Base-by-base conservation (phyloP, 2,113 vertebrate species). In the Pseudolaguvia tuberculata region DNA sequence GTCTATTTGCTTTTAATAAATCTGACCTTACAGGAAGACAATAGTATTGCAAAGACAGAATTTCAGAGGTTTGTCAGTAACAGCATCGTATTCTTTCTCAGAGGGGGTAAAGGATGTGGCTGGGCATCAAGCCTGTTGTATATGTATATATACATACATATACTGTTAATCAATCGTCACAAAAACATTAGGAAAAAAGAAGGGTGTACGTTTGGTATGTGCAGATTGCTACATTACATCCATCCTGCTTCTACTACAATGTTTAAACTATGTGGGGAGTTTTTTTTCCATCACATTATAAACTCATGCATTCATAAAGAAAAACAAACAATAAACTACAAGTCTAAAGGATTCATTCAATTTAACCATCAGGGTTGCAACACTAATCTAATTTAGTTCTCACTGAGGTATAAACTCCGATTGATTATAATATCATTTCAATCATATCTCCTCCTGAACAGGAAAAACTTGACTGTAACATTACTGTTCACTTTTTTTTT, bases 21-120 rank as follows among this genome's bases (percentile, higher is more conserved):
- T 87, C 79, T 75, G 76, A 87, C 80, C 35, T 84, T 87, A 90
- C 88, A 91, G 90, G 90, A 91, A 92, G 91, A 92, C 90, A 81
- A 78, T 87, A 86, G 88, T 90, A 89, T 90, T 90, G 88, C 87
- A 87, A 88, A 88, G 87, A 89, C 86, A 83, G 11, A 73, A 86
- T 84, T 86, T 86, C 85, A 83, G 85, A 82, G 75, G 78, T 77
- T 79, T 82, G 80, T 80, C 83, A 75, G 79, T 85, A 86, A 89
- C 76, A 84, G 84, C 76, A 84, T 72, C 69, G 78, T 82, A 81
- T 45, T 51, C 35, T 6, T 66, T 35, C 56, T 21, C 51, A 10
- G 29, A 21, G 25, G 14, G 12, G 23, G 11, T 3, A 21, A 48
- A n/a, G 7, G 25, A 48, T 57, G 68, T 31, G 52, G 79, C 80